A percentile compares a stretch with the other conserved stretches of the same genome.
Evolutionary conservation across 2,797 vertebrate genomes (phyloP).

Genomic region (Siniperca undulata): DNA sequence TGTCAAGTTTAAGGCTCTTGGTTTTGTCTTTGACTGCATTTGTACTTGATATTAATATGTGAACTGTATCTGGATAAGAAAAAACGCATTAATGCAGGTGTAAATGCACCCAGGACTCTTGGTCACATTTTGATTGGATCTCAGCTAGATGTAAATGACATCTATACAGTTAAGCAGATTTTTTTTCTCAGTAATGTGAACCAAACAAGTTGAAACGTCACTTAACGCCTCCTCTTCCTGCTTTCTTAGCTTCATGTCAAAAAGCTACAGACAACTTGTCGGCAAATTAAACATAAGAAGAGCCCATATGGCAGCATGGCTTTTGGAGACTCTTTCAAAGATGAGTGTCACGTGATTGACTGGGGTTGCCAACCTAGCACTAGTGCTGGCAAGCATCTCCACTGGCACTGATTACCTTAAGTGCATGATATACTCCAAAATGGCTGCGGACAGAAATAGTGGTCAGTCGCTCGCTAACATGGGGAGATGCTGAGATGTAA

Average conservation of each 20-base stretch:
- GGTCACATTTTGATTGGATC: background rate
- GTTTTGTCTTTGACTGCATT: conserved; percentile 12
- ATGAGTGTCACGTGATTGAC: too few species aligned
- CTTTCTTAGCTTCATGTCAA: background rate
- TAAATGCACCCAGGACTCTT: background rate
- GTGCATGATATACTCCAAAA: background rate
- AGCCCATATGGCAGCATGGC: too few species aligned
- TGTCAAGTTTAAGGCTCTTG: background rate
- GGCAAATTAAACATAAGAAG: background rate
- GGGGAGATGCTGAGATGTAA: background rate
- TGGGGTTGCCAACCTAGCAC: background rate
- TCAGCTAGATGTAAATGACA: background rate
- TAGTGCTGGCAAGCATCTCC: background rate
- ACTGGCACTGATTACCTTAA: background rate
- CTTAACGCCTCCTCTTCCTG: background rate
- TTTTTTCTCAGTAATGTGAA: too few species aligned
- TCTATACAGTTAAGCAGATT: background rate
- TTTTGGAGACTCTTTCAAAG: background rate
- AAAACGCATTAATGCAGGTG: background rate
- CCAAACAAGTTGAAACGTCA: background rate
- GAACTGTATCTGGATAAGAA: background rate
- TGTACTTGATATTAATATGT: background rate
- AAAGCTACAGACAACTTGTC: background rate
- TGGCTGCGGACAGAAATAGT: background rate
- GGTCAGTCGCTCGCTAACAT: background rate